Evolutionary conservation across 2,888 invertebrate genomes (phyloP).

Genomic region (Calameuta pallipes): DNA sequence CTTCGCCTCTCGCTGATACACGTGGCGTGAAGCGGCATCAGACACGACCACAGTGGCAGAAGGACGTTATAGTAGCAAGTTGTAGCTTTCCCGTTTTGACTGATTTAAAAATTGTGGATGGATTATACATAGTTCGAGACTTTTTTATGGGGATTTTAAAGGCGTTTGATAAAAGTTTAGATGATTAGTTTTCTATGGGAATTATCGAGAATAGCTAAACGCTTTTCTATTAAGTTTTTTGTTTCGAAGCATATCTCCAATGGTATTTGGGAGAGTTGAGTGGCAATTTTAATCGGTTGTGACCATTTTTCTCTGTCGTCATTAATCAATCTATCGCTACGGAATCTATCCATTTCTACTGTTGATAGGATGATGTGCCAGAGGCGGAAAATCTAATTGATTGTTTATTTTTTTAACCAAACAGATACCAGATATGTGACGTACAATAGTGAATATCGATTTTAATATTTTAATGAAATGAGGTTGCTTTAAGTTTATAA

Average conservation of each 20-base stretch:
- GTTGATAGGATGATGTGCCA: neutral
- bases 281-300: neutral
- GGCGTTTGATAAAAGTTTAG: neutral
- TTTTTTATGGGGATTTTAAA: neutral
- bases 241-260: neutral
- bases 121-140: neutral
- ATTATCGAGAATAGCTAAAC: neutral
- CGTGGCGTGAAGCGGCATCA: constrained; percentile 7
- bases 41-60: constrained; percentile 5
- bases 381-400: neutral
- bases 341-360: neutral
- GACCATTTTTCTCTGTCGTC: neutral
- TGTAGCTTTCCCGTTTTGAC: neutral
- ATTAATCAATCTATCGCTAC: neutral
- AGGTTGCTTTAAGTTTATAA: too few species aligned
- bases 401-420: neutral
- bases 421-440: neutral
- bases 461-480: too few species aligned
- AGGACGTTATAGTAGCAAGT: constrained; percentile 9
- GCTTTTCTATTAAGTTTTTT: neutral
- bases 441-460: too few species aligned
- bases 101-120: neutral
- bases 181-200: neutral
- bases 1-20: constrained; percentile 45
- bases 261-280: neutral